These are phyloP conservation scores for Eidolon dupreanum DNA, from an alignment of 2,797 vertebrate species.

Conservation along the genomic window DNA sequence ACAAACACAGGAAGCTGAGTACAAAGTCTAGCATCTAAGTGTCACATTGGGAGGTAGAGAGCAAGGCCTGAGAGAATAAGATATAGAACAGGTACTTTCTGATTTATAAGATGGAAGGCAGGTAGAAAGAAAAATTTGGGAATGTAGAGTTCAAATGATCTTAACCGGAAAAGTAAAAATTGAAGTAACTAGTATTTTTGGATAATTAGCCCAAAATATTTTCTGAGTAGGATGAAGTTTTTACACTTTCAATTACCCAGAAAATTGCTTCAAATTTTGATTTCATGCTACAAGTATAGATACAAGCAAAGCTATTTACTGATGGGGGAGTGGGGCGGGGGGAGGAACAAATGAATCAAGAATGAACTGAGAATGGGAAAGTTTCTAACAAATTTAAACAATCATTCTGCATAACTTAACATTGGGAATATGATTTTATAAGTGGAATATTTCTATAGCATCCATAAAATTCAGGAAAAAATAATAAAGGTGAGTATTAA, in stretches of 20 bases:
- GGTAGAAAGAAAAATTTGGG: background rate
- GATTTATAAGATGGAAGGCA: background rate
- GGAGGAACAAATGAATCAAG: background rate
- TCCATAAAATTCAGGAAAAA: slow-evolving; percentile 61
- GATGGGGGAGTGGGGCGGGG: accelerated
- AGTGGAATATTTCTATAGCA: slow-evolving; percentile 60
- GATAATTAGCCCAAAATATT: slow-evolving; percentile 56
- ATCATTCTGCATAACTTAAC: slow-evolving; percentile 63
- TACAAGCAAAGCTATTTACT: slow-evolving; percentile 43
- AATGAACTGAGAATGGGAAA: background rate
- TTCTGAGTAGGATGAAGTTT: slow-evolving; percentile 38
- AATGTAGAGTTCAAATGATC: background rate
- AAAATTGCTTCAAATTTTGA: slow-evolving; percentile 60
- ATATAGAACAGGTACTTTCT: background rate
- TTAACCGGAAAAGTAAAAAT: slow-evolving; percentile 36
- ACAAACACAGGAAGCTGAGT: background rate
- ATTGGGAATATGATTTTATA: slow-evolving; percentile 50
- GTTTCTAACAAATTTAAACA: slow-evolving; percentile 52
- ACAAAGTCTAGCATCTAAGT: slow-evolving; percentile 21
- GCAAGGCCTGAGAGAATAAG: background rate
- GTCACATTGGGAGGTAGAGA: background rate
- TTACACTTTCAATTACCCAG: slow-evolving; percentile 54
- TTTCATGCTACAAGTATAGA: slow-evolving; percentile 29
- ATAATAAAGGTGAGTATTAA: slow-evolving; percentile 80
- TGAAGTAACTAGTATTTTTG: background rate